phyloP scores from a whole-genome alignment of 2,113 vertebrate species.

The Rhinogobius similis region DNA sequence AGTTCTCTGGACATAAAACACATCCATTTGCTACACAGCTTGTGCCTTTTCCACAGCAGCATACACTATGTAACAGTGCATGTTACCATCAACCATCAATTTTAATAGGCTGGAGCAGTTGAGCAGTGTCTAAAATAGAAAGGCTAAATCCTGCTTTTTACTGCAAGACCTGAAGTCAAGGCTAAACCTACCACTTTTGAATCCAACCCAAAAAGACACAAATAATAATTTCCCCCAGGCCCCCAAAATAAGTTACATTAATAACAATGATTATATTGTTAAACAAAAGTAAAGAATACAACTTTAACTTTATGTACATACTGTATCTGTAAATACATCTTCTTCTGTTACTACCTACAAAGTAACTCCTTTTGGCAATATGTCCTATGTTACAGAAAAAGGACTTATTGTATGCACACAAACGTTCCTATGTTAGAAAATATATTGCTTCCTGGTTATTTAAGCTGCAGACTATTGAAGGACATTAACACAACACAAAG shows the following conservation, averaged over 20 bases:
- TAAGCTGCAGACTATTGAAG: slow-evolving; percentile 53
- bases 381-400: slow-evolving; percentile 55
- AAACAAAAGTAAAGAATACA: slow-evolving; percentile 55
- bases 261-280: slow-evolving; percentile 62
- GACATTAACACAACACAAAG: slow-evolving; percentile 48
- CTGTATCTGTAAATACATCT: slow-evolving; percentile 58
- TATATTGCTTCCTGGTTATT: slow-evolving; percentile 71
- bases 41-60: slow-evolving; percentile 62
- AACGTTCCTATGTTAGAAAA: slow-evolving; percentile 69
- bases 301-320: slow-evolving; percentile 72
- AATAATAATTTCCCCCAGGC: slow-evolving; percentile 29
- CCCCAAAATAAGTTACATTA: slow-evolving; percentile 69
- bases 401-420: slow-evolving; percentile 49
- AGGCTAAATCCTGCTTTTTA: slow-evolving; percentile 68
- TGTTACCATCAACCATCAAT: slow-evolving; percentile 43
- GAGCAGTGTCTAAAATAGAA: slow-evolving; percentile 57
- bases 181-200: slow-evolving; percentile 60
- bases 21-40: slow-evolving; percentile 49
- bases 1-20: slow-evolving; percentile 37
- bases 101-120: slow-evolving; percentile 47
- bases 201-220: slow-evolving; percentile 42
- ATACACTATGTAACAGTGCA: slow-evolving; percentile 44
- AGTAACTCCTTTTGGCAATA: slow-evolving; percentile 65
- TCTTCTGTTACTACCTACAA: slow-evolving; percentile 41
- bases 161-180: slow-evolving; percentile 63